Percentiles rank a stretch among this genome's conserved stretches.
Evolutionary conservation across 2,113 vertebrate genomes (phyloP).

Genomic region (Turdus rufiventris): DNA sequence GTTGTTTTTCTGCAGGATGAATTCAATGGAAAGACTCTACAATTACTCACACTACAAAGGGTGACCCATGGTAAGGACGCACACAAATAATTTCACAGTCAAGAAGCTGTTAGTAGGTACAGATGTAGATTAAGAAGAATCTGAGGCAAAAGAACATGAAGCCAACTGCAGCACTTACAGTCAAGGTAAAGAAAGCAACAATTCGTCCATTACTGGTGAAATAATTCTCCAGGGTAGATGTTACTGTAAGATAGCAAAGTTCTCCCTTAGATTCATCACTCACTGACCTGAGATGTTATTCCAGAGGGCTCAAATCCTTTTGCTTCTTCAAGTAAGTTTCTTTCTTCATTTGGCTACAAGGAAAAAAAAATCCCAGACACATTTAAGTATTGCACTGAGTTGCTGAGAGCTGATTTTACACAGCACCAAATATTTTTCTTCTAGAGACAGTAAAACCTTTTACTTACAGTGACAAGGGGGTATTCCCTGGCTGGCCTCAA

Average conservation of each 20-base stretch:
- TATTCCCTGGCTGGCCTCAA: slow-evolving; percentile 87
- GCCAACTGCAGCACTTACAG: neutral
- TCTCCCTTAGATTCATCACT: neutral
- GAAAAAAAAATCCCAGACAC: neutral
- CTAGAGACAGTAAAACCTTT: neutral
- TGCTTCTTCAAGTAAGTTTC: slow-evolving; percentile 92
- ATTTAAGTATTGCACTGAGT: neutral
- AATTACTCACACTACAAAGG: neutral
- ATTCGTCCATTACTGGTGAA: neutral
- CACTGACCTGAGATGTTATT: slow-evolving; percentile 73
- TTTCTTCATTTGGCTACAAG: slow-evolving; percentile 92
- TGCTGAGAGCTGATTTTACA: neutral
- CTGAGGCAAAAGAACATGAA: neutral
- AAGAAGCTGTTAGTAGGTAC: neutral
- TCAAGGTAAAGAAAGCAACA: neutral
- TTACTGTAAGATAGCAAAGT: neutral
- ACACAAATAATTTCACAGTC: neutral
- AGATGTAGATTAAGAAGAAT: neutral
- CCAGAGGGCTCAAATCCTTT: slow-evolving; percentile 82
- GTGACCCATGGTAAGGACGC: neutral
- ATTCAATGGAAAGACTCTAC: neutral
- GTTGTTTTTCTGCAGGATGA: neutral
- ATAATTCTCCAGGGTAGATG: neutral
- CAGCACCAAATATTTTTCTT: neutral
- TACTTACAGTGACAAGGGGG: slow-evolving; percentile 89